Evolutionary conservation across 2,888 invertebrate genomes (phyloP).

Genomic region (Thera obeliscata): DNA sequence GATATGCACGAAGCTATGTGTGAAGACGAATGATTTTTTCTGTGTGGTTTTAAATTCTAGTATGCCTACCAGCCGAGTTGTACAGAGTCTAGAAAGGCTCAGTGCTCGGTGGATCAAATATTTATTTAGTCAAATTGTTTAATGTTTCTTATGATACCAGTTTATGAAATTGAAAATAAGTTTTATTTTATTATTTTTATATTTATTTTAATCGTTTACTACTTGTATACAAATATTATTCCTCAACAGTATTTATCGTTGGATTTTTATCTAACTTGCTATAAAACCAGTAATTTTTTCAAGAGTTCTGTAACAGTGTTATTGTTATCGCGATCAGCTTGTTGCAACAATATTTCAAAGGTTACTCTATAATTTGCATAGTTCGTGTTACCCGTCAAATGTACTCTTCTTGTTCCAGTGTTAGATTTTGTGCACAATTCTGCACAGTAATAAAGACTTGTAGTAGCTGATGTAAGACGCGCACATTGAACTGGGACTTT

Average conservation of each 20-base stretch:
- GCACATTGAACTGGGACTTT: neutral
- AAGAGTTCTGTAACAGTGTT: no score
- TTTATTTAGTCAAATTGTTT: conserved; percentile 7
- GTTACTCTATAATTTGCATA: neutral
- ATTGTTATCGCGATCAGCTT: neutral
- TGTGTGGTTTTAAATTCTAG: neutral
- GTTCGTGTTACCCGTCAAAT: no score
- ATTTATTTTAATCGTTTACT: neutral
- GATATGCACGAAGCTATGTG: neutral
- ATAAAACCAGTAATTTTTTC: no score
- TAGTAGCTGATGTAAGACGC: neutral
- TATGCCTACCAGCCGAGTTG: neutral
- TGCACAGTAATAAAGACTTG: neutral
- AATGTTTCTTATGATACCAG: conserved; percentile 6
- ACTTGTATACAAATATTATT: neutral
- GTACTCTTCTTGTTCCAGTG: no score
- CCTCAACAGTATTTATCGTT: neutral
- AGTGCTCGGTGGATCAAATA: neutral
- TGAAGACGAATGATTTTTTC: neutral
- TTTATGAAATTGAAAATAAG: neutral
- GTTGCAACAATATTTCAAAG: neutral
- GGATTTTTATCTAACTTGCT: no score
- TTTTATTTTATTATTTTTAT: neutral
- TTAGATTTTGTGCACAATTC: neutral
- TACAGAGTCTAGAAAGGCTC: neutral